phyloP scores from a whole-genome alignment of 2,888 invertebrate species.

The Galerucella calmariensis region DNA sequence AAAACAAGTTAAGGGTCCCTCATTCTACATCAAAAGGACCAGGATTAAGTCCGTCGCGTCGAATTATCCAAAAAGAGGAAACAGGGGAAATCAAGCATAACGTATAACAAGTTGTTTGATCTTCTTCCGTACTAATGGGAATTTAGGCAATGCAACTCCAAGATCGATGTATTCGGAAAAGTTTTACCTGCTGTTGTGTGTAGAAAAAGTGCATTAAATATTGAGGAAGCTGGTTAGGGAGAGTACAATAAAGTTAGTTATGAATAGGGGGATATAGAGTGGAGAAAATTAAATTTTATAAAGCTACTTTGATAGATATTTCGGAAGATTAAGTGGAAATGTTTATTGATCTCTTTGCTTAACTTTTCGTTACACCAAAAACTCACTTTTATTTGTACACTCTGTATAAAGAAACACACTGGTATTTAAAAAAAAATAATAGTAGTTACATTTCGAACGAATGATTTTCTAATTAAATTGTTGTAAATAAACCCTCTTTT shows the following conservation, averaged over 20 bases:
- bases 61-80: constrained; percentile 38
- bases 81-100: constrained; percentile 36
- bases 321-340: background rate
- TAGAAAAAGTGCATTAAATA: constrained; percentile 2
- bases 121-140: constrained; percentile 33
- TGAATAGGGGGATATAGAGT: background rate
- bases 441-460: background rate
- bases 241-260: background rate
- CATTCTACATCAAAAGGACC: constrained; percentile 38
- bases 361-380: too few species aligned
- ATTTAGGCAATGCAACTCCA: constrained; percentile 22
- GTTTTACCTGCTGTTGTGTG: background rate
- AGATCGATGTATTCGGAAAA: background rate
- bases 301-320: background rate
- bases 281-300: background rate
- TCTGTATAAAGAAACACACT: background rate
- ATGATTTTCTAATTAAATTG: constrained; percentile 8
- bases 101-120: constrained; percentile 41
- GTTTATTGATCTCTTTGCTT: too few species aligned
- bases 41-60: constrained; percentile 9
- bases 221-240: constrained; percentile 2
- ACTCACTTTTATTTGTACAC: background rate
- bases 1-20: constrained; percentile 26
- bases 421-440: too few species aligned
- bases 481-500: background rate